These are phyloP conservation scores for Notechis scutatus DNA, from an alignment of 2,113 vertebrate species.

Conservation along the genomic window DNA sequence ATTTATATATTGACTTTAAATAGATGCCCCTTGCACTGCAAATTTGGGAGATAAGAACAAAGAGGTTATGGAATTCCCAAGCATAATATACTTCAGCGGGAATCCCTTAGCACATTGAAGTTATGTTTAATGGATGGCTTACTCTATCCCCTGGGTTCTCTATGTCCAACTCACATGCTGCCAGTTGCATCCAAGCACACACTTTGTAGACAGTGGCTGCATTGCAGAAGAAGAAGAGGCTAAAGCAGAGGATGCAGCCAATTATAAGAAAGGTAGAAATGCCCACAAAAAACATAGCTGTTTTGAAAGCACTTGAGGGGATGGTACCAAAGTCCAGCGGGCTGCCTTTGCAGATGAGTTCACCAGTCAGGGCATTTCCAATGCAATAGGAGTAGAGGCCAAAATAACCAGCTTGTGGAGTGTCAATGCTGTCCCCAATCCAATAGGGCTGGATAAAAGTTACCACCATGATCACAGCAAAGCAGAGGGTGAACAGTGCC, in stretches of 20 bases:
- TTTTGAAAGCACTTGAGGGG: slow-evolving; percentile 96
- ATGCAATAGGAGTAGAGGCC: slow-evolving; percentile 97
- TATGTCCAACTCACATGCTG: slow-evolving; percentile 78
- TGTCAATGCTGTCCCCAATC: slow-evolving; percentile 96
- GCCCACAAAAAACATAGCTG: slow-evolving; percentile 96
- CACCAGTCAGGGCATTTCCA: slow-evolving; percentile 91
- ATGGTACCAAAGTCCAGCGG: slow-evolving; percentile 93
- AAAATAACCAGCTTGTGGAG: slow-evolving; percentile 94
- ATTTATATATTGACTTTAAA: neutral
- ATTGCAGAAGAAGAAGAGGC: slow-evolving; percentile 96
- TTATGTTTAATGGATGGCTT: neutral
- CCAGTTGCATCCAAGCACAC: slow-evolving; percentile 98
- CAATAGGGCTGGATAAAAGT: slow-evolving; percentile 98
- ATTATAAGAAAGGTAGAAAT: slow-evolving; percentile 92
- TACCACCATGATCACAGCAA: slow-evolving; percentile 90
- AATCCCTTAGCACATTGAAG: neutral
- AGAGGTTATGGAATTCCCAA: neutral
- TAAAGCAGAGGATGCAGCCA: slow-evolving; percentile 90
- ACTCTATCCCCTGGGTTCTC: neutral
- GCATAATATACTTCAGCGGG: too few species aligned
- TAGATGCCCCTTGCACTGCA: neutral
- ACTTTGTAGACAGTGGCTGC: slow-evolving; percentile 95
- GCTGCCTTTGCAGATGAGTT: slow-evolving; percentile 95
- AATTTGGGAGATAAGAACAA: neutral
- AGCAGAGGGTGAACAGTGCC: slow-evolving; percentile 94